Evolutionary conservation across 2,888 invertebrate species (phyloP).

Genomic region (Neoaliturus tenellus): DNA sequence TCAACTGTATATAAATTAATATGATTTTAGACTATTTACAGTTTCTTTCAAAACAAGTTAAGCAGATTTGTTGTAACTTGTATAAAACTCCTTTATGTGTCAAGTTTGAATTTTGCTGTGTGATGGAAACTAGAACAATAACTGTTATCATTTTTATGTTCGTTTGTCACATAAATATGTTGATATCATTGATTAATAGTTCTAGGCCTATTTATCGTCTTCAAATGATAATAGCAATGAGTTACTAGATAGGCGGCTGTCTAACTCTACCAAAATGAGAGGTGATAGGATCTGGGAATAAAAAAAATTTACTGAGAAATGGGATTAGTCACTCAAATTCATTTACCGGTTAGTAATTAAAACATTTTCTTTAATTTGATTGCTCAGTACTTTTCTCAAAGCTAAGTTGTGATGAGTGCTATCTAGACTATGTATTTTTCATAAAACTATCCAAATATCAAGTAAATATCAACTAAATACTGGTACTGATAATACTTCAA

Average conservation of each 20-base stretch:
- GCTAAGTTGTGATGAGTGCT: no score
- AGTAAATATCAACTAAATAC: no score
- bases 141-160: neutral
- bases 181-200: neutral
- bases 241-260: neutral
- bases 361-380: no score
- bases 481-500: no score
- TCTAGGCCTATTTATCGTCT: neutral
- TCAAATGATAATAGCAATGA: neutral
- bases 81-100: neutral
- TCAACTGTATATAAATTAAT: no score
- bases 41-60: no score
- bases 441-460: no score
- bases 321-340: slow-evolving; percentile 12
- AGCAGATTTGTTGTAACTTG: neutral
- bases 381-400: no score
- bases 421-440: no score
- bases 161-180: neutral
- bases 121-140: neutral
- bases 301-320: neutral
- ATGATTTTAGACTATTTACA: no score
- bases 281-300: neutral
- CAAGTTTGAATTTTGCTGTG: neutral
- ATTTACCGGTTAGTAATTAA: neutral
- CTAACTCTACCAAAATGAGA: neutral